Evolutionary conservation across 2,888 invertebrate genomes (phyloP), one percentile per base, ranked within the genome.

Genomic region (Ptychoptera contaminata): DNA sequence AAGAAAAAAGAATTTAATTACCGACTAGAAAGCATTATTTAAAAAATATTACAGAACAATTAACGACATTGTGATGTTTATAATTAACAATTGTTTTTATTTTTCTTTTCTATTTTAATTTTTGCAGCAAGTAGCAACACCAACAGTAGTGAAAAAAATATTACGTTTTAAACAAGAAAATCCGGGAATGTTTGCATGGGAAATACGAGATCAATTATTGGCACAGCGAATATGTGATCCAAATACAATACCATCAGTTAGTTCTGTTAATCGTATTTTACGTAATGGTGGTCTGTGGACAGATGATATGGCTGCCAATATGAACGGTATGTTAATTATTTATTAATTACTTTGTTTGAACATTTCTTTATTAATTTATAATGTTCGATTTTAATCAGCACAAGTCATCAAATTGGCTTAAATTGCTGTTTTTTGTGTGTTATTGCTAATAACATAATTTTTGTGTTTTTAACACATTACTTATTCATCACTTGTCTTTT

Each of bases 151-250:
- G 11, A 86, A 91, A 69, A 88, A 91, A 69, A 94, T 96, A 53
- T 76, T 93, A 31, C 81, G 91, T 6, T 77, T 91, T 56, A 94
- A 94, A 62, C 88, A 90, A 59, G 91, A 93, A 62, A 92, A 93
- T 65, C 93, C 93, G 1, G 87, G 90, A 6, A 86, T 93, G 79
- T 93, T 94, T 63, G 93, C 93, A 9, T 94, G 93, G 92, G 94
- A 94, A 71, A 93, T 94, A 51, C 73, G 93, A 0, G 86, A 94
- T 64, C 79, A 87, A 55, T 71, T 94, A 50, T 77, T 93, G 44
- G 78, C 85, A 39, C 91, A 92, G 57, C 76, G 91, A 46, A 83
- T 92, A 52, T 93, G 92, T 58, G 92, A 92, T 62, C 84, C 86
- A 0, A 83, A 82, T 62, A 82, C 83, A 49, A 85, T 92, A 53